A percentile compares a stretch with the other conserved stretches of the same genome.
These are phyloP conservation scores for Pionites leucogaster DNA, from an alignment of 2,113 vertebrate species.

Conservation along the genomic window DNA sequence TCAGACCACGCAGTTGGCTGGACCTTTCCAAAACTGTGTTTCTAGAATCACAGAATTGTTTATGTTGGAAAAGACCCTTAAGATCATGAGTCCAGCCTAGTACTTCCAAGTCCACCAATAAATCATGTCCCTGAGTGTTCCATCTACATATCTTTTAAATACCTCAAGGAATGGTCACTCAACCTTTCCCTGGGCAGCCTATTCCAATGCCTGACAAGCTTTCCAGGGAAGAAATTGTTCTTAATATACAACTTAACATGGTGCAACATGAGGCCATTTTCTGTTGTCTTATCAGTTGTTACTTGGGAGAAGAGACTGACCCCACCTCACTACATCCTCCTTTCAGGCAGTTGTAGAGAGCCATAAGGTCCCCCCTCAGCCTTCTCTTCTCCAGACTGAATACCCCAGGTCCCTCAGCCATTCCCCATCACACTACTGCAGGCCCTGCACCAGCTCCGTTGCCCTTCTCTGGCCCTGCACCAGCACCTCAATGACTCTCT, in stretches of 20 bases:
- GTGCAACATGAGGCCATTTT: background rate
- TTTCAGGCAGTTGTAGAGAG: background rate
- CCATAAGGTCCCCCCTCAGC: background rate
- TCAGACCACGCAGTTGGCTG: background rate
- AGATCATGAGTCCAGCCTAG: accelerated
- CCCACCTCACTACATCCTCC: background rate
- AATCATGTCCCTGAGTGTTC: background rate
- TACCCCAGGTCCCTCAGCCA: background rate
- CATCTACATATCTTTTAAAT: background rate
- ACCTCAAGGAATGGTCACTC: background rate
- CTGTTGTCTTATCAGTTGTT: background rate
- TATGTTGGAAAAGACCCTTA: background rate
- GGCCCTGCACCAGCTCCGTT: too few relatives aligned
- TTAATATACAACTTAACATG: background rate
- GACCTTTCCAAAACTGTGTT: background rate
- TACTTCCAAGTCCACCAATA: background rate
- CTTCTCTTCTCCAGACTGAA: background rate
- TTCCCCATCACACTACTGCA: background rate
- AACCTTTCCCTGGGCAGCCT: background rate
- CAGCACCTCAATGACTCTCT: background rate
- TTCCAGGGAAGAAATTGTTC: background rate
- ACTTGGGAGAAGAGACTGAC: background rate
- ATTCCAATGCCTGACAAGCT: background rate
- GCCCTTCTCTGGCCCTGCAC: background rate
- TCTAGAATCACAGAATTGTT: background rate